These are phyloP conservation scores for Callyntrura guangdongensis DNA, from an alignment of 2,888 invertebrate genomes.

Conservation along the genomic window DNA sequence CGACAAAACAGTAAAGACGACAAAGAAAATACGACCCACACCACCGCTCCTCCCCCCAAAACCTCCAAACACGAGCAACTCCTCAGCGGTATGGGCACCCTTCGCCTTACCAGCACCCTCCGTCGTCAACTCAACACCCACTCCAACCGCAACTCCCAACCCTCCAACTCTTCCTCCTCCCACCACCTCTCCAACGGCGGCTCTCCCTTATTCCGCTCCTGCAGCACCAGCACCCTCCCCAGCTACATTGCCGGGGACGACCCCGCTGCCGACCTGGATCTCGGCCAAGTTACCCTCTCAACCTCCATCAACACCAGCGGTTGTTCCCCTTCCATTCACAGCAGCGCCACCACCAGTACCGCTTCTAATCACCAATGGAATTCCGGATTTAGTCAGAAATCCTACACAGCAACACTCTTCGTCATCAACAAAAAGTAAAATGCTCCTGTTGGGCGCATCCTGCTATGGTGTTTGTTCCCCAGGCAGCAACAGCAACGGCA, in stretches of 20 bases:
- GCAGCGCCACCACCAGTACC: not conserved
- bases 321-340: constrained; percentile 45
- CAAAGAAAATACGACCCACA: constrained; percentile 21
- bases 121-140: constrained; percentile 45
- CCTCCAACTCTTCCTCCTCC: not conserved
- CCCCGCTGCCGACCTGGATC: constrained; percentile 92
- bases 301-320: constrained; percentile 18
- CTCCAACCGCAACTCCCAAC: constrained; percentile 32
- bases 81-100: constrained; percentile 56
- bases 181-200: constrained; percentile 73
- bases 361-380: not conserved
- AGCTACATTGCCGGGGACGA: constrained; percentile 92
- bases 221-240: constrained; percentile 92
- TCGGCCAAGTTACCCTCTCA: constrained; percentile 39
- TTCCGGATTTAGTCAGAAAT: constrained; percentile 31
- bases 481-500: constrained; percentile 13
- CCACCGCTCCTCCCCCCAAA: not conserved
- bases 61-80: constrained; percentile 50
- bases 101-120: constrained; percentile 36
- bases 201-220: constrained; percentile 90
- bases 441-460: constrained; percentile 77
- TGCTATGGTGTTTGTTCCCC: constrained; percentile 70
- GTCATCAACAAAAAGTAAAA: constrained; percentile 65
- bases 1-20: constrained; percentile 48
- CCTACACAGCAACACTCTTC: not conserved